Evolutionary conservation across 2,113 vertebrate genomes (phyloP).

Genomic region (Upupa epops): DNA sequence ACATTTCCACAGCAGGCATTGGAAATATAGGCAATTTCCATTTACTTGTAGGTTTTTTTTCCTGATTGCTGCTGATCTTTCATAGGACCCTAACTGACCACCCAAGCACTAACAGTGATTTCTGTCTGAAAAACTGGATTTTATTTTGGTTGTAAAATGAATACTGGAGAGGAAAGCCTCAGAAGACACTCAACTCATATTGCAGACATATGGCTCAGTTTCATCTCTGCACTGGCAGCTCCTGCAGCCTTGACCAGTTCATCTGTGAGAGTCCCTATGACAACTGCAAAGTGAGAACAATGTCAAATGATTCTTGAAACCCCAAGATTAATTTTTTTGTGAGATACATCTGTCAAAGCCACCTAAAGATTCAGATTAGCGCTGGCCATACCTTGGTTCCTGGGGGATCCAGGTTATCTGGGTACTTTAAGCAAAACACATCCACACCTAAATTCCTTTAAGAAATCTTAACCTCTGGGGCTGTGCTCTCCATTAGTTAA

Average conservation of each 20-base stretch:
- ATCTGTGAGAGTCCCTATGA: background rate
- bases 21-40: background rate
- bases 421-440: background rate
- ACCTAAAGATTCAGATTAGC: background rate
- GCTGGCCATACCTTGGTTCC: background rate
- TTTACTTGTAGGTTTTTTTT: background rate
- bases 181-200: background rate
- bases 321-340: background rate
- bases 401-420: background rate
- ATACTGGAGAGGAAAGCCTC: background rate
- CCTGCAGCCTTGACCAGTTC: background rate
- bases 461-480: background rate
- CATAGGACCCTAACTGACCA: background rate
- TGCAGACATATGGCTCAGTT: background rate
- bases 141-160: background rate
- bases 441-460: background rate
- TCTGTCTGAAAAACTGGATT: background rate
- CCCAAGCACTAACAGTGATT: background rate
- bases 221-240: background rate
- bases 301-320: background rate
- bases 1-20: background rate
- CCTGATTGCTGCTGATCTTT: background rate
- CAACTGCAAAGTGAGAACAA: background rate
- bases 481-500: slow-evolving; percentile 4
- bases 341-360: background rate